Percentiles rank a stretch among this genome's conserved stretches.
phyloP scores from a whole-genome alignment of 2,797 vertebrate species.

The Otolemur crassicaudatus region DNA sequence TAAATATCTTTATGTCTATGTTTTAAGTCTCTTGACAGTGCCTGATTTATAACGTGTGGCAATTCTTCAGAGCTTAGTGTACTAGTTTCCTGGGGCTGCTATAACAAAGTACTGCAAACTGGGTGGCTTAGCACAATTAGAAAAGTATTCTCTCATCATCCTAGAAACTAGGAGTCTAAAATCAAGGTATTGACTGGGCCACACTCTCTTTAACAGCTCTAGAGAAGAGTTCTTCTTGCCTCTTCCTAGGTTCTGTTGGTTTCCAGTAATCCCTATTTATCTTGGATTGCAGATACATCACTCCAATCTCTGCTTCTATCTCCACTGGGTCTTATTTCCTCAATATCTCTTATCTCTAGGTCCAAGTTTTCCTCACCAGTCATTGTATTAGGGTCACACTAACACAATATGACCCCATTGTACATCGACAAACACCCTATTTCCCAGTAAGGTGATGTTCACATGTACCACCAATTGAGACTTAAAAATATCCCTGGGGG shows the following conservation, averaged over 20 bases:
- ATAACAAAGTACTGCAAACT: not conserved
- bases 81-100: not conserved
- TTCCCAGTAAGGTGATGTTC: not conserved
- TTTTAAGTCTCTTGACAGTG: not conserved
- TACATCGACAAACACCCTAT: not conserved
- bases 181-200: rapidly evolving
- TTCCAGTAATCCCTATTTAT: not conserved
- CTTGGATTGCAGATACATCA: not conserved
- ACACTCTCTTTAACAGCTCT: not conserved
- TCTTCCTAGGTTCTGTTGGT: not conserved
- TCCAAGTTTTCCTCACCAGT: too few relatives aligned
- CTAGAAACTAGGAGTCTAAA: not conserved
- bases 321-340: not conserved
- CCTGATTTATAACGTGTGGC: not conserved
- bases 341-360: not conserved
- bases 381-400: not conserved
- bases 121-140: not conserved
- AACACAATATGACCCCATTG: not conserved
- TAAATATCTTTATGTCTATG: not conserved
- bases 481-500: not conserved
- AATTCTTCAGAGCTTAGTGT: not conserved
- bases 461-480: not conserved
- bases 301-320: not conserved
- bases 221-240: not conserved
- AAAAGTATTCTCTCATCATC: not conserved